Evolutionary conservation across 2,113 vertebrate genomes (phyloP).

Genomic region (Etheostoma cragini): DNA sequence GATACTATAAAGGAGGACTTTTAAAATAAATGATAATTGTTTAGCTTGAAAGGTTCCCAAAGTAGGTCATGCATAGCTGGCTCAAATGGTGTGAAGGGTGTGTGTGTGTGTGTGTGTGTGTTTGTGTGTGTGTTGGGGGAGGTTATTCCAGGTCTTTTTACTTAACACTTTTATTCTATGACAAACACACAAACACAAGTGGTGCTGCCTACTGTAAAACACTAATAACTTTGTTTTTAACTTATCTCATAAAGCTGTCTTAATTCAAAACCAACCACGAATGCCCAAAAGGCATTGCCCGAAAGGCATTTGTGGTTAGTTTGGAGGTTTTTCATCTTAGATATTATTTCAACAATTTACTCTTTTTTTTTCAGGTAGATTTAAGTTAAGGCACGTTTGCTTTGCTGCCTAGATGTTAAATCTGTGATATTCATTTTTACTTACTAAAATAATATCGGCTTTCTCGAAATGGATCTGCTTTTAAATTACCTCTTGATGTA

Average conservation of each 20-base stretch:
- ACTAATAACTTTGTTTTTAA: slow-evolving; percentile 15
- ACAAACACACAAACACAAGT: slow-evolving; percentile 23
- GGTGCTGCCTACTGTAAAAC: neutral
- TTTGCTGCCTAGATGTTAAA: neutral
- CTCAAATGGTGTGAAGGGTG: slow-evolving; percentile 69
- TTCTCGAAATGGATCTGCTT: slow-evolving; percentile 8
- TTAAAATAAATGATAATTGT: slow-evolving; percentile 74
- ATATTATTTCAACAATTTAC: slow-evolving; percentile 1
- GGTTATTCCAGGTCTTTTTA: slow-evolving; percentile 54
- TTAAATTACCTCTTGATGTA: slow-evolving; percentile 1
- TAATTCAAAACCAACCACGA: neutral
- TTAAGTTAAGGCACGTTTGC: neutral
- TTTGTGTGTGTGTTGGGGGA: neutral
- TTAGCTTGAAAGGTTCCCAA: slow-evolving; percentile 75
- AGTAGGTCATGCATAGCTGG: slow-evolving; percentile 80
- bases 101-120: slow-evolving; percentile 30
- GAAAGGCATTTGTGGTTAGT: no score
- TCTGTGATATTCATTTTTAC: neutral
- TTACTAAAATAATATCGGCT: neutral
- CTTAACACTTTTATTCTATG: slow-evolving; percentile 49
- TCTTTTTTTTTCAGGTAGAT: neutral
- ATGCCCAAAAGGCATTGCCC: neutral
- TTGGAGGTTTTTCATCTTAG: slow-evolving; percentile 7
- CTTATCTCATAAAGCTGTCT: neutral
- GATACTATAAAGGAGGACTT: slow-evolving; percentile 67